A percentile compares a stretch with the other conserved stretches of the same genome.
These are phyloP conservation scores for Sigmodon hispidus DNA, from an alignment of 2,113 vertebrate species.

Conservation along the genomic window DNA sequence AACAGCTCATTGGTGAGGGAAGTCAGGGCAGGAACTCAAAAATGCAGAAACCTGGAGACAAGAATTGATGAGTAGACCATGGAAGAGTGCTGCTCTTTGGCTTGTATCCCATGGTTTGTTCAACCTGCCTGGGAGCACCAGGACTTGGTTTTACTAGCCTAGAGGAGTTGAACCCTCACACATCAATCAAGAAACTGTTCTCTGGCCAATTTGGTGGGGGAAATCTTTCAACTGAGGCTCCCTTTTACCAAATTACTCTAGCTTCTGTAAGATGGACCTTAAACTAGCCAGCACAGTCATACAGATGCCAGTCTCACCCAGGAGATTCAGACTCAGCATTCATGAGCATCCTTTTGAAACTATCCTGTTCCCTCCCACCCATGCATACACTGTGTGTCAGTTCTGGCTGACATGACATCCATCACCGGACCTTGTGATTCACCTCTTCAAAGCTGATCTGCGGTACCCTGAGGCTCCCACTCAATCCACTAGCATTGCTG, in stretches of 20 bases:
- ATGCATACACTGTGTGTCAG: neutral
- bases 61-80: neutral
- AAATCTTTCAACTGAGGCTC: neutral
- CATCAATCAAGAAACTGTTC: neutral
- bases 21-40: neutral
- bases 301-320: neutral
- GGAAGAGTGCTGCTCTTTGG: neutral
- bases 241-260: neutral
- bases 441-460: neutral
- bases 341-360: neutral
- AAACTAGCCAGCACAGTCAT: neutral
- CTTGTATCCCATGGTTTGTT: neutral
- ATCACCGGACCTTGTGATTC: neutral
- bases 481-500: neutral
- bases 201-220: neutral
- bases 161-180: neutral
- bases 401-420: neutral
- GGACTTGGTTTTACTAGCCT: neutral
- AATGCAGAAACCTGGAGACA: neutral
- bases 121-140: neutral
- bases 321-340: neutral
- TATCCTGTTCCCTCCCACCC: too few species aligned
- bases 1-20: neutral
- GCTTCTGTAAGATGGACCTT: neutral
- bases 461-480: neutral